Conservation (phyloP, 2,888 invertebrate species). For the Pollenia amentaria region DNA sequence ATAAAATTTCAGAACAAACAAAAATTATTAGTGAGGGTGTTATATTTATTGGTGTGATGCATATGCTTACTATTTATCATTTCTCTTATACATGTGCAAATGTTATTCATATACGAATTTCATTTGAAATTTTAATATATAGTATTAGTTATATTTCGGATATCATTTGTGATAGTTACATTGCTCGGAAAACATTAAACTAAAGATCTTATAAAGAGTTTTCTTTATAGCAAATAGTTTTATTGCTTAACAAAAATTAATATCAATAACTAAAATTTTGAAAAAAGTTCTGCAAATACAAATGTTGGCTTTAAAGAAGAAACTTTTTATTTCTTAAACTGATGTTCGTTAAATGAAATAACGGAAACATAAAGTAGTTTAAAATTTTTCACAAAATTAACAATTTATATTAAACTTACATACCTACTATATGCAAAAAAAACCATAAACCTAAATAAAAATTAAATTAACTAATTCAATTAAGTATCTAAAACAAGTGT, state of each 20-base stretch:
- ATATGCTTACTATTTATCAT: no score
- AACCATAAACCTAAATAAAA: slow-evolving; percentile 38
- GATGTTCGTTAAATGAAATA: neutral
- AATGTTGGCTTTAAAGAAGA: no score
- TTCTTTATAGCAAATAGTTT: neutral
- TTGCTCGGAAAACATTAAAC: slow-evolving; percentile 23
- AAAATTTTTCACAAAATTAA: slow-evolving; percentile 10
- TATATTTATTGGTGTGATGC: slow-evolving; percentile 2
- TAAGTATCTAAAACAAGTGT: slow-evolving; percentile 37
- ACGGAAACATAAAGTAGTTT: neutral
- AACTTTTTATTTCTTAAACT: no score
- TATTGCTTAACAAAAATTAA: neutral
- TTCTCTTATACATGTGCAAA: neutral
- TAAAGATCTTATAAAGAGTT: neutral
- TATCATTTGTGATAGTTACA: slow-evolving; percentile 51
- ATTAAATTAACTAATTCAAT: slow-evolving; percentile 58
- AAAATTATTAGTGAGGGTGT: neutral
- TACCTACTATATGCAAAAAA: slow-evolving; percentile 16
- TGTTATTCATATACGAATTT: slow-evolving; percentile 26
- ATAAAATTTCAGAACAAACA: no score
- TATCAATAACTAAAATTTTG: no score
- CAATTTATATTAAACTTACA: slow-evolving; percentile 28
- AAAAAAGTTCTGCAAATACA: no score
- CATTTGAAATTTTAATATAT: slow-evolving; percentile 25
- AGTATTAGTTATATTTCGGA: slow-evolving; percentile 40